Evolutionary conservation across 2,888 invertebrate species (phyloP).

Genomic region (Antheraea assamensis): DNA sequence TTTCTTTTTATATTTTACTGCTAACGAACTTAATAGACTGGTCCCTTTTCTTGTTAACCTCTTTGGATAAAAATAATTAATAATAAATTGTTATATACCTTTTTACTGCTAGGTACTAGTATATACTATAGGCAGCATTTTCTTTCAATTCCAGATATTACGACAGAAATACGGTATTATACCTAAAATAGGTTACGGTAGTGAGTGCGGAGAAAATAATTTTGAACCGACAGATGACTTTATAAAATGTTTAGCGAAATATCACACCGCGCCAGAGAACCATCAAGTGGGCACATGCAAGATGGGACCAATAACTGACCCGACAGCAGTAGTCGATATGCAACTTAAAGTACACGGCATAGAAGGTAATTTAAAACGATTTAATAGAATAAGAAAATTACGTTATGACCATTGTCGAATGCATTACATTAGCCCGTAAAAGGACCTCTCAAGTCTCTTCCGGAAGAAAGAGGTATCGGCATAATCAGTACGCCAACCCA

Average conservation of each 20-base stretch:
- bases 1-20: too few relatives aligned
- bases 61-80: too few relatives aligned
- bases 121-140: background rate
- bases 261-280: slow-evolving; percentile 90
- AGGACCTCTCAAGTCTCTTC: too few relatives aligned
- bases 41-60: too few relatives aligned
- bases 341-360: slow-evolving; percentile 85
- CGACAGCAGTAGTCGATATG: slow-evolving; percentile 88
- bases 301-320: slow-evolving; percentile 88
- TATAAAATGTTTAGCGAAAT: slow-evolving; percentile 87
- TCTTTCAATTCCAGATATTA: slow-evolving; percentile 58
- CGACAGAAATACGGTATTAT: slow-evolving; percentile 82
- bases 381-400: too few relatives aligned
- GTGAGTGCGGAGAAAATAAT: slow-evolving; percentile 71
- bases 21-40: too few relatives aligned
- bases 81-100: too few relatives aligned
- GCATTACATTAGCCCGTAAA: too few relatives aligned
- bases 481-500: too few relatives aligned
- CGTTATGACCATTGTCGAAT: background rate
- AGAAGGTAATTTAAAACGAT: slow-evolving; percentile 60
- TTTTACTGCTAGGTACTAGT: too few relatives aligned
- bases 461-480: too few relatives aligned
- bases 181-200: slow-evolving; percentile 70
- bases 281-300: slow-evolving; percentile 92
- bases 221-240: slow-evolving; percentile 85